phyloP scores from a whole-genome alignment of 2,888 invertebrate genomes.

The Augiades crinisus region DNA sequence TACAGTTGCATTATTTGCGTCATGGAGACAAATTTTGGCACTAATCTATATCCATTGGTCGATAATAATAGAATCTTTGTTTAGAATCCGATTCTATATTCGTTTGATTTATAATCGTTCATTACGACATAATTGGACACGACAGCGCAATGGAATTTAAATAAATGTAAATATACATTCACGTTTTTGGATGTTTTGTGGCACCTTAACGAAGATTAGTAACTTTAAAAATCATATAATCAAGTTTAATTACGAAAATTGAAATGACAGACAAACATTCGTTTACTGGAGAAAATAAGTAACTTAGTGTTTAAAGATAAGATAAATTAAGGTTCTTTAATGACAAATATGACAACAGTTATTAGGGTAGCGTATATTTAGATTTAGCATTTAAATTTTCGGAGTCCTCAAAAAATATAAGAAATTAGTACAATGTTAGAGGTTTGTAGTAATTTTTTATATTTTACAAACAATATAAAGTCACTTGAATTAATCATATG shows the following conservation, averaged over 20 bases:
- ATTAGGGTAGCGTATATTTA: conserved; percentile 30
- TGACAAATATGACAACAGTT: neutral
- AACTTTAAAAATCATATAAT: conserved; percentile 13
- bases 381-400: conserved; percentile 26
- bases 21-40: conserved; percentile 53
- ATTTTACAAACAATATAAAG: too few species aligned
- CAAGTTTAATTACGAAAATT: conserved; percentile 2
- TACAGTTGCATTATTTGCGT: conserved; percentile 44
- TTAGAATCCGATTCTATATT: conserved; percentile 54
- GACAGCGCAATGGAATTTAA: conserved; percentile 33
- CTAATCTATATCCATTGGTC: conserved; percentile 42
- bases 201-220: conserved; percentile 44
- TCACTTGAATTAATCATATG: too few species aligned
- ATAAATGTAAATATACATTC: conserved; percentile 29
- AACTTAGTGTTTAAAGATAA: too few species aligned
- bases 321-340: too few species aligned
- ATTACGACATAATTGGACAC: conserved; percentile 43
- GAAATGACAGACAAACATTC: neutral
- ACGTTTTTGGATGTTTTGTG: conserved; percentile 45
- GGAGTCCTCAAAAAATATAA: neutral
- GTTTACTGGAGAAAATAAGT: neutral
- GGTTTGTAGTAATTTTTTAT: too few species aligned
- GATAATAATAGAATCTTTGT: conserved; percentile 60
- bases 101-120: conserved; percentile 44
- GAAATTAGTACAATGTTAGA: too few species aligned